Base-by-base conservation (phyloP, 2,888 invertebrate genomes). In the Chironomus tentans region DNA sequence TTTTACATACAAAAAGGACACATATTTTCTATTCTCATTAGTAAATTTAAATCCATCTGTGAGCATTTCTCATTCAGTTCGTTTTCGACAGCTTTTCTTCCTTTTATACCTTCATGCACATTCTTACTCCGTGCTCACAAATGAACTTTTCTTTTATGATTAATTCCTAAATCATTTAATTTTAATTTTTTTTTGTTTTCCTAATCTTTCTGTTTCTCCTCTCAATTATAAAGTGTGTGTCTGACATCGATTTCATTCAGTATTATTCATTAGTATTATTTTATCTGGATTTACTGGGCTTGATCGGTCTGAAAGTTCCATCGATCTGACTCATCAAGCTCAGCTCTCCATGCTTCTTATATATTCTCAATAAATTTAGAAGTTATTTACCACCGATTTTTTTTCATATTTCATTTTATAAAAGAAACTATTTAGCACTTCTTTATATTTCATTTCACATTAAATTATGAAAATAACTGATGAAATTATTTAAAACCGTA, bases 401-500 rank as follows among this genome's bases (percentile, higher is more conserved):
- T 38, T 70, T 38, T 28, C 28, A 38, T 38, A 38, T 38, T 38
- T 38, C 38, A 38, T 38, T 38, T 22, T 62, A 65, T n/a, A 47
- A 18, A 65, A 73, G 46, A 62, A 62, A 62, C 62, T 73, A 46
- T 73, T 73, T 73, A 73, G 73, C 73, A 73, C 73, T 73, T 73
- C 18, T 56, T 56, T 56, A 56, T 38, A 38, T 38, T 38, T 56
- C 56, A 50, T 38, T 38, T 38, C 4, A 38, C 38, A 10, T 38
- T 38, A 38, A 38, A 38, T 38, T 38, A 10, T 10, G 38, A 10
- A 28, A 28, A 28, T 28, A 28, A 28, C 4, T 3, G 4, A 3
- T 24, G 24, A 24, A 24, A 2, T 4, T 4, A 28, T 28, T 28
- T 28, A 28, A 28, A 28, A 28, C 28, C 28, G 5, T 28, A 28